Evolutionary conservation across 2,888 invertebrate species (phyloP).

Genomic region (Liodrosophila aerea): DNA sequence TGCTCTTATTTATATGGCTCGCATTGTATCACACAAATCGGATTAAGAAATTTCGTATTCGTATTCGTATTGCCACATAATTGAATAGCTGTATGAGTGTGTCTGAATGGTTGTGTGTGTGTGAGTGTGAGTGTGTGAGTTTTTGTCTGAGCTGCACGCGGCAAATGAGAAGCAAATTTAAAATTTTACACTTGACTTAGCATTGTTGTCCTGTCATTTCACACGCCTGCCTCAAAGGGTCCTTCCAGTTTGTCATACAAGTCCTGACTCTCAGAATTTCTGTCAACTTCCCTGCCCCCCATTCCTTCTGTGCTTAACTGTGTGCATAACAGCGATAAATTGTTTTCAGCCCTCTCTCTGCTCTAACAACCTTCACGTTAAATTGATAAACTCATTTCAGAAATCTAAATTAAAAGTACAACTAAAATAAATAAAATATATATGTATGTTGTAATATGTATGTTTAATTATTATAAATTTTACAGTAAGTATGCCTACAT

Average conservation of each 20-base stretch:
- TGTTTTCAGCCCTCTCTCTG: slow-evolving; percentile 41
- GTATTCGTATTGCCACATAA: slow-evolving; percentile 80
- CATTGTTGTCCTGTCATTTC: slow-evolving; percentile 80
- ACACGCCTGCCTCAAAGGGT: slow-evolving; percentile 56
- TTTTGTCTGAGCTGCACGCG: slow-evolving; percentile 60
- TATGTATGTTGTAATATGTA: slow-evolving; percentile 52
- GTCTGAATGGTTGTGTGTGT: slow-evolving; percentile 41
- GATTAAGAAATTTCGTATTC: slow-evolving; percentile 82
- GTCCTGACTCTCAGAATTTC: background rate
- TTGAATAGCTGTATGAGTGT: slow-evolving; percentile 66
- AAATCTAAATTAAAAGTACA: too few relatives aligned
- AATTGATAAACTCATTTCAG: slow-evolving; percentile 1
- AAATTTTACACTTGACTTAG: slow-evolving; percentile 83
- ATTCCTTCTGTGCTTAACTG: slow-evolving; percentile 24
- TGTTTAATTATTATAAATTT: slow-evolving; percentile 52
- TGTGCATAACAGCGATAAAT: slow-evolving; percentile 61
- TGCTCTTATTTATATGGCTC: slow-evolving; percentile 12
- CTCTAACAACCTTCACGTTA: slow-evolving; percentile 5
- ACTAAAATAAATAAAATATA: too few relatives aligned
- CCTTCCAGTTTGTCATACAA: slow-evolving; percentile 11
- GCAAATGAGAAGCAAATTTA: slow-evolving; percentile 82
- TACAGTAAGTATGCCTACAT: too few relatives aligned
- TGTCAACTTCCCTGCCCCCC: background rate
- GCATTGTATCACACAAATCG: slow-evolving; percentile 80
- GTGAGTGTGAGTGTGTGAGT: slow-evolving; percentile 49